Evolutionary conservation across 2,113 vertebrate genomes (phyloP).

Genomic region (Glaucidium brasilianum): DNA sequence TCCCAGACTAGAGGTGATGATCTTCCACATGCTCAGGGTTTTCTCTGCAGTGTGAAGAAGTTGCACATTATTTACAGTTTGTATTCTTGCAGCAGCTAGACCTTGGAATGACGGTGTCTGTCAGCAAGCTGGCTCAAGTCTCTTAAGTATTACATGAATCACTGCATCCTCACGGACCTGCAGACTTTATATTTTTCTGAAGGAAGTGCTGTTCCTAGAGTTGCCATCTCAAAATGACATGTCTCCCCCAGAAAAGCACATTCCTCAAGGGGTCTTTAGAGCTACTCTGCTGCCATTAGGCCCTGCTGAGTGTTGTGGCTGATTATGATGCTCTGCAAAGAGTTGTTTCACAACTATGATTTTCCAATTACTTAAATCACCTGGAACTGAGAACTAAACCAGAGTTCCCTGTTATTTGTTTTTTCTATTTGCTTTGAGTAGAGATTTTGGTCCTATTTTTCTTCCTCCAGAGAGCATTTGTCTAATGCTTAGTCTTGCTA

Average conservation of each 20-base stretch:
- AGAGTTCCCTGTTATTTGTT: background rate
- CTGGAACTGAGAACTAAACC: conserved; percentile 37
- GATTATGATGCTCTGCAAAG: conserved; percentile 47
- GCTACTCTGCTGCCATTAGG: background rate
- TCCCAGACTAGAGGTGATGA: background rate
- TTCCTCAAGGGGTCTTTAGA: conserved; percentile 19
- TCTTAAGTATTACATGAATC: background rate
- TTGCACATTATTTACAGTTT: background rate
- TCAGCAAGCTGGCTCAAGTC: background rate
- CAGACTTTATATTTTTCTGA: background rate
- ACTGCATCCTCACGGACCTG: background rate
- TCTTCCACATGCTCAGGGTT: background rate
- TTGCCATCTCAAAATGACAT: background rate
- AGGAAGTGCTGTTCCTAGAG: background rate
- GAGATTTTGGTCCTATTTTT: background rate
- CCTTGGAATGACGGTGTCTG: background rate
- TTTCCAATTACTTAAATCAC: conserved; percentile 66
- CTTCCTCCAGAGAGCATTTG: background rate
- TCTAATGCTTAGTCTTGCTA: background rate
- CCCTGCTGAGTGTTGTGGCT: background rate
- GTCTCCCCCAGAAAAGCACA: background rate
- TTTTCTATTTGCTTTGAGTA: background rate
- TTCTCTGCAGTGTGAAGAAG: background rate
- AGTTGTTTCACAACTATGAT: conserved; percentile 46
- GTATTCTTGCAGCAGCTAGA: background rate